Evolutionary conservation across 2,888 invertebrate genomes (phyloP).

Genomic region (Pammene aurita): DNA sequence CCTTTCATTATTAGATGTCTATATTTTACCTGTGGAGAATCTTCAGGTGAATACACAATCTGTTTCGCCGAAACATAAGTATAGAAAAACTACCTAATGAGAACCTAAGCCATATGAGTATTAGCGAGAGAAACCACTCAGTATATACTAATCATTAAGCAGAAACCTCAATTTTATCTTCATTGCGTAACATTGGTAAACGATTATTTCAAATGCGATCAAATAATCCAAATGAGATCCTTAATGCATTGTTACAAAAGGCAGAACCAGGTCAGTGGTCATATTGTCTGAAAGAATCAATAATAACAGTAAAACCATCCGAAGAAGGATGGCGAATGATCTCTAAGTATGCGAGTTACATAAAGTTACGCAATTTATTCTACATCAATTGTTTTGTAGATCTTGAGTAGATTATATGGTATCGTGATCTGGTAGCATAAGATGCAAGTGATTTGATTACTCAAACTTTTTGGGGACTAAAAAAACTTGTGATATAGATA

Average conservation of each 20-base stretch:
- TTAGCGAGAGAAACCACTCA: too few relatives aligned
- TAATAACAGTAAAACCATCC: slow-evolving; percentile 33
- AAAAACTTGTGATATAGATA: too few relatives aligned
- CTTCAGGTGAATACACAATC: too few relatives aligned
- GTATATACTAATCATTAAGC: neutral
- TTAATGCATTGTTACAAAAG: slow-evolving; percentile 24
- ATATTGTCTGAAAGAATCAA: slow-evolving; percentile 19
- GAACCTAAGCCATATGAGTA: too few relatives aligned
- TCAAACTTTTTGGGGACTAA: neutral
- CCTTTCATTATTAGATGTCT: too few relatives aligned
- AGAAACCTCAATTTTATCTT: neutral
- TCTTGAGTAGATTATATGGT: slow-evolving; percentile 1
- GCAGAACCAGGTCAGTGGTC: slow-evolving; percentile 19
- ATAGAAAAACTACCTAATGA: too few relatives aligned
- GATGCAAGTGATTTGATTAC: neutral
- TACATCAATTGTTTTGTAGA: slow-evolving; percentile 26
- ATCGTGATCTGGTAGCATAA: slow-evolving; percentile 1
- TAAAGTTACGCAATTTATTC: slow-evolving; percentile 25
- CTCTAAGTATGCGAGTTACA: slow-evolving; percentile 18
- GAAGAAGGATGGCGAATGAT: slow-evolving; percentile 26
- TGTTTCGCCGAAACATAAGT: too few relatives aligned
- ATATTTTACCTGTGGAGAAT: too few relatives aligned
- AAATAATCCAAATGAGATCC: slow-evolving; percentile 8
- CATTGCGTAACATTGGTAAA: neutral
- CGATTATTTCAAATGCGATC: slow-evolving; percentile 9